A percentile compares a stretch with the other conserved stretches of the same genome.
phyloP scores from a whole-genome alignment of 2,797 vertebrate genomes.

The Eidolon dupreanum region DNA sequence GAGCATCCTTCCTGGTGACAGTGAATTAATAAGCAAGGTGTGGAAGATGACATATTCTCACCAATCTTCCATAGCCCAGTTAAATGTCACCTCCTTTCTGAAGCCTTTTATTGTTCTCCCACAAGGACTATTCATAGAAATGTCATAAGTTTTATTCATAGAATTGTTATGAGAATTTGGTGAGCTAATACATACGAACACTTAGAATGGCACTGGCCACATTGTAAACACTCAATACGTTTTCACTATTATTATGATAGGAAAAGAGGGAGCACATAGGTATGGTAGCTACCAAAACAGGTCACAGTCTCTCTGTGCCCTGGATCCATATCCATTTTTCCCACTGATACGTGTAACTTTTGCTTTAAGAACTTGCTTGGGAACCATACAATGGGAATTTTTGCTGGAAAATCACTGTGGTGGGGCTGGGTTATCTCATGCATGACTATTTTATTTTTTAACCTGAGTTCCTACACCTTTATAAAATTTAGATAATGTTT shows the following conservation, averaged over 20 bases:
- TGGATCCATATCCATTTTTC: neutral
- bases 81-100: neutral
- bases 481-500: neutral
- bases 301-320: neutral
- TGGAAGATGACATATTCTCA: neutral
- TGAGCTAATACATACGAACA: neutral
- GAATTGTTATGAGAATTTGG: neutral
- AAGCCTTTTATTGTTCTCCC: neutral
- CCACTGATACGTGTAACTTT: neutral
- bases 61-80: neutral
- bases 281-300: neutral
- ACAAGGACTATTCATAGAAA: neutral
- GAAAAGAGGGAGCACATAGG: neutral
- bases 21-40: neutral
- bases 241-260: neutral
- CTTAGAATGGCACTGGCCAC: neutral
- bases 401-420: neutral
- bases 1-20: neutral
- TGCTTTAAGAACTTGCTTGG: neutral
- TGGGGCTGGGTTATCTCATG: neutral
- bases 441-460: neutral
- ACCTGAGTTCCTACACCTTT: neutral
- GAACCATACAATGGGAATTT: neutral
- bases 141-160: neutral
- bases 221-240: neutral